A percentile compares a stretch with the other conserved stretches of the same genome.
Conservation (phyloP, 2,888 invertebrate genomes). For the Tachina fera region DNA sequence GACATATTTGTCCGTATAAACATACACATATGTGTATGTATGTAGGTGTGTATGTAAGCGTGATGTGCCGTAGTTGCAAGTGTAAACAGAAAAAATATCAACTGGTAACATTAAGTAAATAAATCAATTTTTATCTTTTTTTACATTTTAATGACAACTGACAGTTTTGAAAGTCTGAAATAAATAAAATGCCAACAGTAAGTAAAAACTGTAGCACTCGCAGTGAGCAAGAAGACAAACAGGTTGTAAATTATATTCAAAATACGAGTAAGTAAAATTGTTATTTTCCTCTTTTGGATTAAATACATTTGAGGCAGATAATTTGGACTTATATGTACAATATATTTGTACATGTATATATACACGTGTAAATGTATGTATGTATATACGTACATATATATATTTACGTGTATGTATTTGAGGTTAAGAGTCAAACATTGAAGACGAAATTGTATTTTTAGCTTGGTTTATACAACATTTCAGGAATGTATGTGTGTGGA, state of each 20-base stretch:
- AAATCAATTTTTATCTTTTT: slow-evolving; percentile 68
- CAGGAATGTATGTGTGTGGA: too few species aligned
- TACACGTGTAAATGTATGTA: too few species aligned
- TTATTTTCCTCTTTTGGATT: neutral
- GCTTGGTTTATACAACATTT: too few species aligned
- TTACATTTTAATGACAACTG: slow-evolving; percentile 65
- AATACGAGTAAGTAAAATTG: neutral
- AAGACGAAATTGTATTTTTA: too few species aligned
- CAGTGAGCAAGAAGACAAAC: neutral
- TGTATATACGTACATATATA: too few species aligned
- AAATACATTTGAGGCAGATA: slow-evolving; percentile 11
- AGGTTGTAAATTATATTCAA: slow-evolving; percentile 23
- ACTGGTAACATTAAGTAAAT: slow-evolving; percentile 64
- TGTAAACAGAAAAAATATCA: slow-evolving; percentile 57
- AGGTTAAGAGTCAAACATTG: too few species aligned
- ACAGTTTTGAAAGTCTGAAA: slow-evolving; percentile 55
- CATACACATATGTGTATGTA: neutral
- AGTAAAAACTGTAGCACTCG: neutral
- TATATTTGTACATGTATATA: too few species aligned
- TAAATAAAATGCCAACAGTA: slow-evolving; percentile 2
- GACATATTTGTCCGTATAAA: neutral
- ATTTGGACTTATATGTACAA: neutral
- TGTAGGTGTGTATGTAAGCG: neutral
- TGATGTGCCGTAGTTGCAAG: neutral
- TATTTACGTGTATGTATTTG: too few species aligned